phyloP scores from a whole-genome alignment of 2,888 invertebrate species.

The Rhodophaea formosa region DNA sequence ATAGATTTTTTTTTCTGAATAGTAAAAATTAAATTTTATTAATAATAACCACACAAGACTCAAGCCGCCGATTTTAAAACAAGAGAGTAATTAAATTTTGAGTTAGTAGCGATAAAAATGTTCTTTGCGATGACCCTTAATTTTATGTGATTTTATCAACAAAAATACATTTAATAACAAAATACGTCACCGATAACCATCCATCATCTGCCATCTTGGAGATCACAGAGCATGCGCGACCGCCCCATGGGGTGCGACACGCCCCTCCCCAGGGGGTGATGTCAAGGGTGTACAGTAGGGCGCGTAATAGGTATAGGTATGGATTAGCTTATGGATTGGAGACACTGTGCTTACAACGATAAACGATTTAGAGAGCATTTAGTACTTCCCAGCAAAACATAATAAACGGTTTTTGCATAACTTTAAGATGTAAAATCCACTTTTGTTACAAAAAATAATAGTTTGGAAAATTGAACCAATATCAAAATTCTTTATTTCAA shows the following conservation, averaged over 20 bases:
- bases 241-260: slow-evolving; percentile 61
- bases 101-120: background rate
- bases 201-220: slow-evolving; percentile 65
- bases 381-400: too few species aligned
- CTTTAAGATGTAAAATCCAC: too few species aligned
- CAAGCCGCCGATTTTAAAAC: too few species aligned
- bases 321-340: slow-evolving; percentile 18
- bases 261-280: slow-evolving; percentile 43
- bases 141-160: background rate
- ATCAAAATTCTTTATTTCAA: too few species aligned
- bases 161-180: slow-evolving; percentile 13
- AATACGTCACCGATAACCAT: slow-evolving; percentile 31
- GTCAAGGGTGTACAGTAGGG: slow-evolving; percentile 37
- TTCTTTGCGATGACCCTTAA: background rate
- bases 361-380: too few species aligned
- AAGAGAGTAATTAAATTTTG: too few species aligned
- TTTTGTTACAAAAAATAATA: too few species aligned
- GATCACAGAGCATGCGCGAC: slow-evolving; percentile 72
- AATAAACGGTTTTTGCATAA: too few species aligned
- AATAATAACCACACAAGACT: too few species aligned
- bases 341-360: background rate
- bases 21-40: too few species aligned
- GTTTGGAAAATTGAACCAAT: too few species aligned
- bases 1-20: too few species aligned
- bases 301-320: slow-evolving; percentile 31